phyloP scores from a whole-genome alignment of 2,797 vertebrate species.

The Cryptoprocta ferox region DNA sequence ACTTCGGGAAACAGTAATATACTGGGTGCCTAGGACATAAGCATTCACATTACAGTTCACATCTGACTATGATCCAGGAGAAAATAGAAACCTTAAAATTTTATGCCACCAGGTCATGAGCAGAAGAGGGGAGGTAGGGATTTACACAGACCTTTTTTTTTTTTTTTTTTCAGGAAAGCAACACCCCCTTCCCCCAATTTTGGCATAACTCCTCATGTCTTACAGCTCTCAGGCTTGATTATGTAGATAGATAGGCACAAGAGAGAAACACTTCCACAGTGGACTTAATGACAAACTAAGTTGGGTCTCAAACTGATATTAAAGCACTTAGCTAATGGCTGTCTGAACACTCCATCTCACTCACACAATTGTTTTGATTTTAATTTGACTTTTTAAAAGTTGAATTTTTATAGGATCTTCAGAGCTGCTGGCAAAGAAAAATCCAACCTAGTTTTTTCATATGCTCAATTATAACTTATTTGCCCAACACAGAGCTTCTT shows the following conservation, averaged over 20 bases:
- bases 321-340: neutral
- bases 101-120: neutral
- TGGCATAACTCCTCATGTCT: too few species aligned
- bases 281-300: neutral
- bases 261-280: neutral
- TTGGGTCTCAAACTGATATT: neutral
- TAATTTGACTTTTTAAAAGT: neutral
- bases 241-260: fast-evolving
- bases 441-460: neutral
- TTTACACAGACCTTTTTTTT: neutral
- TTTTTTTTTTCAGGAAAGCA: neutral
- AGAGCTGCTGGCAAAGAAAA: neutral
- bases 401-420: neutral
- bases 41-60: neutral
- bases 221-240: neutral
- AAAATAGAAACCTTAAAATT: neutral
- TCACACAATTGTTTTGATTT: neutral
- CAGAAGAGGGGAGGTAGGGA: neutral
- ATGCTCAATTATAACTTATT: neutral
- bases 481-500: neutral
- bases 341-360: neutral
- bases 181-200: fast-evolving
- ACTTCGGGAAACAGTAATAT: neutral
- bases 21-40: fast-evolving
- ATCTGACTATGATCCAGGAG: neutral